Conservation (phyloP, 2,113 vertebrate genomes). For the Malaclemys terrapin region DNA sequence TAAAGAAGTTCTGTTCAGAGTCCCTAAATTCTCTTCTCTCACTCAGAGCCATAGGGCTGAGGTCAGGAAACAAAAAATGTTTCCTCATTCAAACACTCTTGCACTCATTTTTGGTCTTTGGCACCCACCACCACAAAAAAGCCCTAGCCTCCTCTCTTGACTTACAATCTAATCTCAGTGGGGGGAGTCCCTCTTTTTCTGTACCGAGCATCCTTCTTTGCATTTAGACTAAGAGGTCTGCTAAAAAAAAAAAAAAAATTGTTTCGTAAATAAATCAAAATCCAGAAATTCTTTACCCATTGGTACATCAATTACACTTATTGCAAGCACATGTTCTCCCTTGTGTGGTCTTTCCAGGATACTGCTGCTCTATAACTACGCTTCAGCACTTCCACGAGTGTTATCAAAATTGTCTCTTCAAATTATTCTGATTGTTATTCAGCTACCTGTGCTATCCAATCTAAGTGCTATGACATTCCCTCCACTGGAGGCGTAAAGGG, state of each 20-base stretch:
- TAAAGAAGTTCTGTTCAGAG: background rate
- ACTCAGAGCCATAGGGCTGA: background rate
- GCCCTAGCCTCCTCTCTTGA: fast-evolving
- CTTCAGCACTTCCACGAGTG: constrained; percentile 11
- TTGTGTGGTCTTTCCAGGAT: background rate
- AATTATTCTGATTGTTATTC: background rate
- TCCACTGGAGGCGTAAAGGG: fast-evolving
- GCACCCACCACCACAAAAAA: background rate
- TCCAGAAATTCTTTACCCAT: background rate
- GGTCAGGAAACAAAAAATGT: background rate
- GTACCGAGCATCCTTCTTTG: background rate
- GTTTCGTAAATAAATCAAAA: background rate
- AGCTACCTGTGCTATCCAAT: background rate
- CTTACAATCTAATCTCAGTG: background rate
- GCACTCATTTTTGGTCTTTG: background rate
- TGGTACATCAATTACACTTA: background rate
- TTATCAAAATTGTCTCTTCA: background rate
- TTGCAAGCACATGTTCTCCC: background rate
- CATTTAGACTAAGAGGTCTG: background rate
- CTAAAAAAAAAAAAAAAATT: background rate
- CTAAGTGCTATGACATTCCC: background rate
- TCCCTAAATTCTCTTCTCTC: background rate
- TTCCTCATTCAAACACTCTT: background rate
- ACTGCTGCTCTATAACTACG: constrained; percentile 5
- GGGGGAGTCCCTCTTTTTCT: background rate